phyloP scores from a whole-genome alignment of 1,140 invertebrate species.

The Ceratina australensis region DNA sequence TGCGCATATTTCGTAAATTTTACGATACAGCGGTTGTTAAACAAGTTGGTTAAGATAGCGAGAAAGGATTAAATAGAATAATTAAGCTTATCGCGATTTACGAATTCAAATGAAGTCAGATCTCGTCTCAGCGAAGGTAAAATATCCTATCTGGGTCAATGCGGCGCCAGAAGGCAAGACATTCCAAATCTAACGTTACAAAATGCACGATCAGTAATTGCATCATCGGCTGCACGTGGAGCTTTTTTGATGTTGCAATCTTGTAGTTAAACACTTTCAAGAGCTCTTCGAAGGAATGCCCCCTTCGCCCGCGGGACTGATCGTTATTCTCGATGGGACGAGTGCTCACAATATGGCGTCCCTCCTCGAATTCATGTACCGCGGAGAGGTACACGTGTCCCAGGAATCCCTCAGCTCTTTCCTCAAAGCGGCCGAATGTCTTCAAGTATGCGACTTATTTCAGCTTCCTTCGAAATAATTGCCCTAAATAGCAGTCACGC shows the following conservation, averaged over 20 bases:
- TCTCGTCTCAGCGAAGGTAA: neutral
- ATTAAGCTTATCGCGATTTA: neutral
- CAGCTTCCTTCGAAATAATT: slow-evolving; percentile 49
- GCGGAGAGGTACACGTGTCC: slow-evolving; percentile 93
- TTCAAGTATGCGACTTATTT: slow-evolving; percentile 83
- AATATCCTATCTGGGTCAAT: slow-evolving; percentile 34
- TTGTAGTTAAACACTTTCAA: slow-evolving; percentile 96
- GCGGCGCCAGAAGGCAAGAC: slow-evolving; percentile 23
- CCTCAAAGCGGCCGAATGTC: slow-evolving; percentile 92
- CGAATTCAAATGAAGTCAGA: neutral
- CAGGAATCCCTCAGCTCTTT: slow-evolving; percentile 93
- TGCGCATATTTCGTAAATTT: too few species aligned
- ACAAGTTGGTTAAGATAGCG: too few species aligned
- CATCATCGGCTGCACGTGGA: slow-evolving; percentile 58
- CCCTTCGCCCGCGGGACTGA: slow-evolving; percentile 87
- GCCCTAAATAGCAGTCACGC: slow-evolving; percentile 40
- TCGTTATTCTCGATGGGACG: slow-evolving; percentile 93
- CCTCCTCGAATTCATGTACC: slow-evolving; percentile 95
- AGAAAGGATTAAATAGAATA: neutral
- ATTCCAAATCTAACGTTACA: slow-evolving; percentile 42
- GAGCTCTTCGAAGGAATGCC: slow-evolving; percentile 94
- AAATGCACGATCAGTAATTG: slow-evolving; percentile 55
- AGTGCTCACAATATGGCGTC: slow-evolving; percentile 93
- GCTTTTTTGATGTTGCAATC: slow-evolving; percentile 57
- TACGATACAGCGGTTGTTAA: too few species aligned